These are phyloP conservation scores for Gambusia affinis DNA, from an alignment of 2,113 vertebrate species.

Conservation along the genomic window DNA sequence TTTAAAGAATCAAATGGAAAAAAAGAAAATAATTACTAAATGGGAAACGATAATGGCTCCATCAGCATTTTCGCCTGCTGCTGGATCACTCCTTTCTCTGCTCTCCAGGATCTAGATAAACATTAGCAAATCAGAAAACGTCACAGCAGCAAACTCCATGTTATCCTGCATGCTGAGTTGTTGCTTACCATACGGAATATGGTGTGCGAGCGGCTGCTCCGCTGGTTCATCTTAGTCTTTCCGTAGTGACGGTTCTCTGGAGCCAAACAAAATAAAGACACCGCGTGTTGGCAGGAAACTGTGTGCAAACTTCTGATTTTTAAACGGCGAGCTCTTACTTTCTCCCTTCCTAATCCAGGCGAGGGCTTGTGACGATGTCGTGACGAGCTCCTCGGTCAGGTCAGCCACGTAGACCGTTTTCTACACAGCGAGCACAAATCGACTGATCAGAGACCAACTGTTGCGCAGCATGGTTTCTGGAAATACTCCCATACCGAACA, in stretches of 20 bases:
- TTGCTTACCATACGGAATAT: conserved; percentile 94
- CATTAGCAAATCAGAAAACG: background rate
- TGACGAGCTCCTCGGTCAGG: conserved; percentile 92
- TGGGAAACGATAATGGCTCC: conserved; percentile 95
- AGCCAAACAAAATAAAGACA: conserved; percentile 3
- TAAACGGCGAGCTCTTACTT: conserved; percentile 79
- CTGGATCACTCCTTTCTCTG: conserved; percentile 85
- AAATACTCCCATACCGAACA: too few species aligned
- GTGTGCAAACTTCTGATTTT: too few species aligned
- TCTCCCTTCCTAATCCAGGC: conserved; percentile 93
- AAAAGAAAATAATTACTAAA: conserved; percentile 79
- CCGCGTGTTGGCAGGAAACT: background rate
- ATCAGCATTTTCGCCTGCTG: conserved; percentile 84
- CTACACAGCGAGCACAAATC: conserved; percentile 69
- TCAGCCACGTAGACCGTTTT: conserved; percentile 93
- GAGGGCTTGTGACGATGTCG: conserved; percentile 86
- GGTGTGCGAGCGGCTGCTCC: conserved; percentile 95
- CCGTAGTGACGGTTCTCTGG: conserved; percentile 93
- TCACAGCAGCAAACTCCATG: background rate
- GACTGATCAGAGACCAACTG: background rate
- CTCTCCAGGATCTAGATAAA: conserved; percentile 91
- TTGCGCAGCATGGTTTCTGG: background rate
- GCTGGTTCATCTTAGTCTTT: conserved; percentile 95
- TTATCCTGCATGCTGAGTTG: too few species aligned
- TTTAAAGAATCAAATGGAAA: background rate